A percentile compares a stretch with the other conserved stretches of the same genome.
These are phyloP conservation scores for Epirrhoe tristata DNA, from an alignment of 2,888 invertebrate species.

Conservation along the genomic window DNA sequence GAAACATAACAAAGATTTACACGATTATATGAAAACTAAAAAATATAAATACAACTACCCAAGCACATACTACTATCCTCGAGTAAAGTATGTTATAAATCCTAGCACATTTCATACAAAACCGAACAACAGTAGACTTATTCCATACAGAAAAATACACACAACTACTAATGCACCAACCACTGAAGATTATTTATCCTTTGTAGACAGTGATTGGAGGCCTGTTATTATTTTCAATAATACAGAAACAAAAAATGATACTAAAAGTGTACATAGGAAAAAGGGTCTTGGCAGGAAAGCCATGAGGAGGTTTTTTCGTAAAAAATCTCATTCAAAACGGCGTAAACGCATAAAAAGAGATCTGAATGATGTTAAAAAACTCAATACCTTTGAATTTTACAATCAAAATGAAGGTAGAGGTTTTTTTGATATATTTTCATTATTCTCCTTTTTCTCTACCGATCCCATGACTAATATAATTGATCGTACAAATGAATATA, in stretches of 20 bases:
- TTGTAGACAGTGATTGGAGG: constrained; percentile 67
- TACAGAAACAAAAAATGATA: constrained; percentile 46
- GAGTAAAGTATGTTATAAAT: constrained; percentile 73
- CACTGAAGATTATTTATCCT: constrained; percentile 42
- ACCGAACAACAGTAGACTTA: constrained; percentile 67
- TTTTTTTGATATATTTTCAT: constrained; percentile 54
- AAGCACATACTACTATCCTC: constrained; percentile 75
- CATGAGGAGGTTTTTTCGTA: constrained; percentile 46
- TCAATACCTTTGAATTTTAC: constrained; percentile 2
- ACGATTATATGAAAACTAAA: constrained; percentile 77
- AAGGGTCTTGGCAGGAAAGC: constrained; percentile 23
- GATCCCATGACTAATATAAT: constrained; percentile 54
- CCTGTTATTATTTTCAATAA: constrained; percentile 65
- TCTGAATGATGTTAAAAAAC: constrained; percentile 4
- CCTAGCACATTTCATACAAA: constrained; percentile 62
- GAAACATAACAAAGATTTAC: constrained; percentile 76
- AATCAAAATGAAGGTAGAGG: constrained; percentile 44
- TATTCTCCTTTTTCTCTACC: constrained; percentile 50
- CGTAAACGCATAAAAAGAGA: constrained; percentile 53
- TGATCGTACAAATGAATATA: constrained; percentile 55
- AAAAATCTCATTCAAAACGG: constrained; percentile 52
- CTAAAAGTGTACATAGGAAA: constrained; percentile 34
- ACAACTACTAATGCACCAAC: constrained; percentile 49
- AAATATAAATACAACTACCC: constrained; percentile 80
- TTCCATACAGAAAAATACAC: constrained; percentile 59